These are phyloP conservation scores for Peromyscus maniculatus DNA, from an alignment of 2,113 vertebrate genomes.

Conservation along the genomic window DNA sequence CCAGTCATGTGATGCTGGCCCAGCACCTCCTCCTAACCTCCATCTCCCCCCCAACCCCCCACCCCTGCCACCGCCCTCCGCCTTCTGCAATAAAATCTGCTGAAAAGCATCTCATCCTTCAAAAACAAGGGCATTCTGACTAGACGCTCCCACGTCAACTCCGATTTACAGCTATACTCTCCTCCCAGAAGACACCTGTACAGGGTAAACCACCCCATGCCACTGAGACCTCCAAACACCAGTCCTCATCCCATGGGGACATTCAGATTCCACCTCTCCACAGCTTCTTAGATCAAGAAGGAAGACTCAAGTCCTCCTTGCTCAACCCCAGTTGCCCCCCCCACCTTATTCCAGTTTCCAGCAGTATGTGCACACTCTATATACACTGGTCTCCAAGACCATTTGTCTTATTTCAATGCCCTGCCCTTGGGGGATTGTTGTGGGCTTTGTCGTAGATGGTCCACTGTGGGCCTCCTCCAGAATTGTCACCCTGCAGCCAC, in stretches of 20 bases:
- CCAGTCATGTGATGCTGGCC: background rate
- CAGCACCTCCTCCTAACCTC: background rate
- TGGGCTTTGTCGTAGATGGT: background rate
- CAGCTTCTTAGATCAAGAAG: background rate
- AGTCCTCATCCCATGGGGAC: background rate
- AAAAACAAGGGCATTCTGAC: background rate
- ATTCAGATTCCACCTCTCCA: background rate
- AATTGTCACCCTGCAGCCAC: background rate
- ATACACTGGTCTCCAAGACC: background rate
- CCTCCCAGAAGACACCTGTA: background rate
- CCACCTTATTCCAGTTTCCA: background rate
- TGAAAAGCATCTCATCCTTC: background rate
- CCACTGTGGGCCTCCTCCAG: rapidly evolving
- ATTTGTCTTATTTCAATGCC: background rate
- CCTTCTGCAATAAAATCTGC: background rate
- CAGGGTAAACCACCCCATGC: background rate
- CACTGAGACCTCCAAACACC: background rate
- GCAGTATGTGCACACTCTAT: no score
- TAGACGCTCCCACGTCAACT: no score
- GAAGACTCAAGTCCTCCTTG: background rate
- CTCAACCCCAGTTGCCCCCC: no score
- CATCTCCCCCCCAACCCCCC: background rate
- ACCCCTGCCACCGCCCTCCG: rapidly evolving
- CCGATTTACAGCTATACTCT: background rate
- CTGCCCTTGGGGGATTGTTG: background rate